These are phyloP conservation scores for Drosophila parthenogenetica DNA, from an alignment of 2,888 invertebrate species.

Conservation along the genomic window DNA sequence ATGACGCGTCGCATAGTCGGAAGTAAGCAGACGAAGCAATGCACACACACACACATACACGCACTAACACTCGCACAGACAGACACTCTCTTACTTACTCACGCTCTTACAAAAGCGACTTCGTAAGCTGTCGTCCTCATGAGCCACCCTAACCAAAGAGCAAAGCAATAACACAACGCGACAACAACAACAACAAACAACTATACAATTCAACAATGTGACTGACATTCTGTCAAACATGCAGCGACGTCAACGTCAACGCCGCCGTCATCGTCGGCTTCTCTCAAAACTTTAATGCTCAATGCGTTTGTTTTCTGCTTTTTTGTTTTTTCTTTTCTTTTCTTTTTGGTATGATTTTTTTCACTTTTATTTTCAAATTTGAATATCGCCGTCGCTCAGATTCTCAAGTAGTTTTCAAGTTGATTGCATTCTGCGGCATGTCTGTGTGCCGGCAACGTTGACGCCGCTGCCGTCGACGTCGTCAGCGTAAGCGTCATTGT, in stretches of 20 bases:
- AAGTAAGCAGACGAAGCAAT: constrained; percentile 20
- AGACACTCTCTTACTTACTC: background rate
- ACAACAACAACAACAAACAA: constrained; percentile 30
- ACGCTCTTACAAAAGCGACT: constrained; percentile 8
- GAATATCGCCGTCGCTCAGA: constrained; percentile 64
- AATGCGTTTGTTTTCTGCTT: constrained; percentile 36
- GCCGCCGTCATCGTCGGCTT: constrained; percentile 38
- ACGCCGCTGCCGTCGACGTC: constrained; percentile 18
- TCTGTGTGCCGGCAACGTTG: constrained; percentile 52
- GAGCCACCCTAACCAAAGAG: constrained; percentile 38
- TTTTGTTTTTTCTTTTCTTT: constrained; percentile 10
- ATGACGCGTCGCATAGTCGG: constrained; percentile 20
- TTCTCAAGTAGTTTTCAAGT: constrained; percentile 79
- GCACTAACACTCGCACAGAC: constrained; percentile 1
- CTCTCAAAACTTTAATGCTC: constrained; percentile 37
- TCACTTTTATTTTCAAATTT: constrained; percentile 75
- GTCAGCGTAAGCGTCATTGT: background rate
- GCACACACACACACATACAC: constrained; percentile 9
- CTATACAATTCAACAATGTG: constrained; percentile 50
- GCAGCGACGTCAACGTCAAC: constrained; percentile 61
- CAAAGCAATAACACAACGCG: constrained; percentile 15
- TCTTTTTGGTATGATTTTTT: constrained; percentile 15
- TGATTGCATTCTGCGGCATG: constrained; percentile 69
- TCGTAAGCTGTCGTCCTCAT: constrained; percentile 29
- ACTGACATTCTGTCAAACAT: constrained; percentile 79